Base-by-base conservation (phyloP, 2,888 invertebrate species). In the Penaeus monodon region DNA sequence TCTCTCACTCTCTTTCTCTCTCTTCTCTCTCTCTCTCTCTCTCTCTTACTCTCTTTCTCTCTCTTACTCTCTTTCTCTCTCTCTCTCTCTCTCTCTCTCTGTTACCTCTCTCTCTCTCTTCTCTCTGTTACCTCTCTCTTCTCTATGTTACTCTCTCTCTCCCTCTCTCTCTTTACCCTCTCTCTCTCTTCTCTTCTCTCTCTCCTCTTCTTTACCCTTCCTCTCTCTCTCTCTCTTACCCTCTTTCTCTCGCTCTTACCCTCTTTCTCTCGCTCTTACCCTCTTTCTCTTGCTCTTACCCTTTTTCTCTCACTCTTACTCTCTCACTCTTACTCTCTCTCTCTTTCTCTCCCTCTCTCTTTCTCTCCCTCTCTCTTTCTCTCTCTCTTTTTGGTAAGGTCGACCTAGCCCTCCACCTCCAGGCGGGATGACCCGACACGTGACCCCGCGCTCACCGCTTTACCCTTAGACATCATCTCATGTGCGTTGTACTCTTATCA, bases 251-350 rank as follows among this genome's bases (percentile, higher is more conserved):
- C 29, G 8, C 73, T 73, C 29, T 73, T 27, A 10, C 73, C 7
- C 73, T 29, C n/a, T 68, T 44, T 81, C 81, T 81, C 66, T 81
- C 81, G 70, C n/a, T 81, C 81, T 68, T 1, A 70, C 44, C 2
- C 24, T 65, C n/a, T 27, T 17, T 65, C n/a, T 63, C 49, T 27
- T 33, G 2, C 29, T 73, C 73, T 73, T 8, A 14, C 73, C 7
- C 73, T 29, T 33, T 29, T 4, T 68, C 68, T 81, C 81, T 81
- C 66, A 66, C 81, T 81, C n/a, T 81, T 70, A 44, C 20, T 81
- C 66, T 38, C 6, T 65, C 24, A 2, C 24, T 64, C 24, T 49
- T 14, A 14, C 33, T 33, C 33, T 33, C 33, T 33, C 33, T 33
- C 33, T 33, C 33, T 33, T 1, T 33, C 33, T 33, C 33, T 33